Evolutionary conservation across 1,140 invertebrate genomes (phyloP), one percentile per base, ranked within the genome.

Genomic region (Plutomurus gul): DNA sequence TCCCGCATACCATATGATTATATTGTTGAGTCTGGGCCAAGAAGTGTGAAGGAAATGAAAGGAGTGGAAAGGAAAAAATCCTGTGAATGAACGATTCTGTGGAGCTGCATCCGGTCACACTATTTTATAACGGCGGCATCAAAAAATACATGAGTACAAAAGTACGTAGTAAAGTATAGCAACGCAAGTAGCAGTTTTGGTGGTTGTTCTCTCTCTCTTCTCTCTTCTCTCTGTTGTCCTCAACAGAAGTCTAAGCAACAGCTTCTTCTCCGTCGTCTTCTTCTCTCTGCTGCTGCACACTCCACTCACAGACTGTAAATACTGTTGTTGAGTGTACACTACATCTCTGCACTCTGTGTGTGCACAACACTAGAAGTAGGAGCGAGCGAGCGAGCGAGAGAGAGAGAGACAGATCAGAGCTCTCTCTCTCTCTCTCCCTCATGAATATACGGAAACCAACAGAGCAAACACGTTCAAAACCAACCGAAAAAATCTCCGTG

Each of bases 1-100:
- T 65, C 56, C 56, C 56, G 56, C 56, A 65, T 65, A 65, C 56
- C 56, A 65, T 65, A 65, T 65, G 56, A 65, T 65, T 65, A 65
- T 65, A 30, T 65, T 65, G 56, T 65, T 65, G 56, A 65, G 56
- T 65, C 56, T 65, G 56, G 56, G 56, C 56, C 56, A 65, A 65
- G 56, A 65, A 65, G 27, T 65, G 56, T 65, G 27, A 65, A 65
- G 56, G 56, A 65, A 65, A 65, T 33, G 56, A 65, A 33, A 33
- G 56, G 36, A 30, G 25, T 65, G 27, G 27, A 65, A 65, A 65
- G 56, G 56, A 65, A 65, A 65, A 65, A 65, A 65, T 65, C 56
- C 56, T 65, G 27, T 65, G 56, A 65, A 65, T 65, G 56, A 65
- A 65, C 27, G 56, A 65, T 33, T 65, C 25, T 65, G 25, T 65